Percentiles rank a stretch among this genome's conserved stretches.
Conservation (phyloP, 2,113 vertebrate species). For the Speoplatyrhinus poulsoni region DNA sequence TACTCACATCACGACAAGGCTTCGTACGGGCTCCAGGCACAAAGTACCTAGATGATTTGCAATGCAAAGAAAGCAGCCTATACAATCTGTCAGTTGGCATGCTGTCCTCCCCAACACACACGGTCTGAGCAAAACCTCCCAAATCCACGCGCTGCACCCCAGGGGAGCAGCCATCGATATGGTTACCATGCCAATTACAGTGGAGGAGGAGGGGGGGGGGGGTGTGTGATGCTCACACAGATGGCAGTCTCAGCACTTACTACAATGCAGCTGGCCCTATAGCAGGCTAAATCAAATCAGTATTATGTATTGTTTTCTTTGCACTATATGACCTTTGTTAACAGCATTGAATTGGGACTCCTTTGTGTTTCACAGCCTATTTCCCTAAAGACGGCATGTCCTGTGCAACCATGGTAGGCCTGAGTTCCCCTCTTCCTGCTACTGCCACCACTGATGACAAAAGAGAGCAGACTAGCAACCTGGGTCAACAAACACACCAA, state of each 20-base stretch:
- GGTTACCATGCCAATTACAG: constrained; percentile 66
- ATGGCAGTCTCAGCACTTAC: constrained; percentile 53
- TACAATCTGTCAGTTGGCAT: constrained; percentile 26
- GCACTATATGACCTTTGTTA: constrained; percentile 1
- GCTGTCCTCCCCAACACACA: constrained; percentile 27
- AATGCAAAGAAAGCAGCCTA: constrained; percentile 57
- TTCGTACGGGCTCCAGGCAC: constrained; percentile 15
- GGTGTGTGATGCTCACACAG: constrained; percentile 39
- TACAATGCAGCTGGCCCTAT: constrained; percentile 28
- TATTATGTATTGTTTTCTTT: neutral
- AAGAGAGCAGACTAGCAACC: constrained; percentile 37
- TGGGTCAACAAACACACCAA: neutral
- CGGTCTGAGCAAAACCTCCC: constrained; percentile 37
- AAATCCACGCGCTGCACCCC: constrained; percentile 50
- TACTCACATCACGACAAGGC: constrained; percentile 23
- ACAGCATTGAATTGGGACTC: neutral
- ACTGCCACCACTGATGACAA: constrained; percentile 16
- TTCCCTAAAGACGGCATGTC: constrained; percentile 9
- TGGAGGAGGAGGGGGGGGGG: constrained; percentile 40
- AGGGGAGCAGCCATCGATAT: constrained; percentile 48
- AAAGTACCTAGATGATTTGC: constrained; percentile 55
- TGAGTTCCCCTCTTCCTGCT: constrained; percentile 6
- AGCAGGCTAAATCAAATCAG: too few relatives aligned
- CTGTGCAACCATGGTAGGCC: constrained; percentile 6
- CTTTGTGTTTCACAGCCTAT: neutral